Conservation (phyloP, 2,888 invertebrate species). For the Adineta ricciae region DNA sequence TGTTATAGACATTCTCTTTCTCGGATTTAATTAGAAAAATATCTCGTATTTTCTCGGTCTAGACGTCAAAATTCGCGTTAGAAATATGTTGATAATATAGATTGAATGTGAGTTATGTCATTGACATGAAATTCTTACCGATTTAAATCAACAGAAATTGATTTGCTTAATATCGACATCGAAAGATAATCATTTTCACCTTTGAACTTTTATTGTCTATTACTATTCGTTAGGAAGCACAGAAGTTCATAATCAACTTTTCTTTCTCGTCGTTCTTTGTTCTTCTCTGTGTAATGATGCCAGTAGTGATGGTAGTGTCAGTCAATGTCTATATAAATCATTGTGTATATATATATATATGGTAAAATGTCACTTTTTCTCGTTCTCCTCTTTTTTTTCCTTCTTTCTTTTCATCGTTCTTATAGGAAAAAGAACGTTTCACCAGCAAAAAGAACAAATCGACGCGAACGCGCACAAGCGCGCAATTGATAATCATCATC, state of each 20-base stretch:
- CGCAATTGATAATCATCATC: background rate
- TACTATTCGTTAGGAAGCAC: too few relatives aligned
- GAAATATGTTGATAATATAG: slow-evolving; percentile 55
- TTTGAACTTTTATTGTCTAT: too few relatives aligned
- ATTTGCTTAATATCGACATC: slow-evolving; percentile 34
- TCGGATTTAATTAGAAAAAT: too few relatives aligned
- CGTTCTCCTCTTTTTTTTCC: background rate
- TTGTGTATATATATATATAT: background rate
- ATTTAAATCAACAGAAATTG: too few relatives aligned
- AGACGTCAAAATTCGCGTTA: slow-evolving; percentile 55
- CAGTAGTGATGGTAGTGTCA: background rate
- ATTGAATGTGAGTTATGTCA: slow-evolving; percentile 52
- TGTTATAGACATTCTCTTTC: slow-evolving; percentile 23
- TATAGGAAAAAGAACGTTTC: background rate
- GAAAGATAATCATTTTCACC: slow-evolving; percentile 41
- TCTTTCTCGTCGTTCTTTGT: background rate
- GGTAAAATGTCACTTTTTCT: background rate
- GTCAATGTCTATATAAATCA: slow-evolving; percentile 2
- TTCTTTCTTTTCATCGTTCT: too few relatives aligned
- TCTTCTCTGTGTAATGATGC: background rate
- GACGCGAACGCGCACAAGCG: background rate
- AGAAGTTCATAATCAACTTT: too few relatives aligned
- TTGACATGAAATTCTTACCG: slow-evolving; percentile 40
- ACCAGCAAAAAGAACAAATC: background rate
- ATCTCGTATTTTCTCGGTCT: slow-evolving; percentile 37